Evolutionary conservation across 2,113 vertebrate genomes (phyloP).

Genomic region (Ictalurus punctatus): DNA sequence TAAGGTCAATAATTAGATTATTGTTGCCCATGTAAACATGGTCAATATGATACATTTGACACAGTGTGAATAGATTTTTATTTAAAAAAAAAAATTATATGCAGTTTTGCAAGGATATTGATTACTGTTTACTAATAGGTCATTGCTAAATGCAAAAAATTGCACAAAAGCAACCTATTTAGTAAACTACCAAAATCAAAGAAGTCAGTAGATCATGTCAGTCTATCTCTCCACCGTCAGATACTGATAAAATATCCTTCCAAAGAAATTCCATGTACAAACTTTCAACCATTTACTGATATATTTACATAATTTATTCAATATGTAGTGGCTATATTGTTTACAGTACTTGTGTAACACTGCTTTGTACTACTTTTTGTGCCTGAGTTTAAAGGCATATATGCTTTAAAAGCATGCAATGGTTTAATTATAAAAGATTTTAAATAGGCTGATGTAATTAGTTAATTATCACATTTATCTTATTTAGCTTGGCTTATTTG

Average conservation of each 20-base stretch:
- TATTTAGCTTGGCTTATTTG: no score
- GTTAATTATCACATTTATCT: not conserved
- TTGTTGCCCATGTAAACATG: no score
- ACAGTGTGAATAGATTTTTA: not conserved
- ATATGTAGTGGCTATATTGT: not conserved
- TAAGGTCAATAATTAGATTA: no score
- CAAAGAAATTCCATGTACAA: not conserved
- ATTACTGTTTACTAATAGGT: not conserved
- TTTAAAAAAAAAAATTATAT: not conserved
- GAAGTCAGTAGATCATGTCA: not conserved
- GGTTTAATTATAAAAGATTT: not conserved
- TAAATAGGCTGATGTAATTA: not conserved
- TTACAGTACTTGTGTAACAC: not conserved
- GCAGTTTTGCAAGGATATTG: not conserved
- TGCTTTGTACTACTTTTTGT: not conserved
- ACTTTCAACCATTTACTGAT: not conserved
- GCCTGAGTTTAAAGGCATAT: not conserved
- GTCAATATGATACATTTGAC: not conserved
- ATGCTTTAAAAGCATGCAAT: no score
- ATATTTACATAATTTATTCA: not conserved
- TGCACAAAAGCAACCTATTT: not conserved
- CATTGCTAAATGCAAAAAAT: not conserved
- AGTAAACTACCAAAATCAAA: not conserved
- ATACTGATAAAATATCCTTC: not conserved
- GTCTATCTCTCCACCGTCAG: not conserved